These are phyloP conservation scores for Murina feae DNA, from an alignment of 2,113 vertebrate species.

Conservation along the genomic window DNA sequence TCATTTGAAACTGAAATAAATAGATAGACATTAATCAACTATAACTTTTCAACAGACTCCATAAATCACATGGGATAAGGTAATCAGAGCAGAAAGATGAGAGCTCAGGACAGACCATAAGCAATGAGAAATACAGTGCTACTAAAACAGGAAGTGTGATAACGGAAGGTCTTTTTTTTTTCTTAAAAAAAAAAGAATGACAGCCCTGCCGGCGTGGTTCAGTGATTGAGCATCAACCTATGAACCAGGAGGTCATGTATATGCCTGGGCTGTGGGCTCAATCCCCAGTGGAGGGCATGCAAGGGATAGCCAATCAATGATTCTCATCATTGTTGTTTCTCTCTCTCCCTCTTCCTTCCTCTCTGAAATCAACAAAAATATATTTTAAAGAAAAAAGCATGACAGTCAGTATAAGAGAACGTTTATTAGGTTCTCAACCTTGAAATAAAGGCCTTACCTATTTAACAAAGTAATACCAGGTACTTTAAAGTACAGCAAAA, in stretches of 20 bases:
- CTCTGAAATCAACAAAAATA: too few relatives aligned
- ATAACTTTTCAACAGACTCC: background rate
- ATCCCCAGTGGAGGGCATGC: too few relatives aligned
- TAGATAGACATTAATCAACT: background rate
- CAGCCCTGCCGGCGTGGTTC: too few relatives aligned
- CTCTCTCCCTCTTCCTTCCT: too few relatives aligned
- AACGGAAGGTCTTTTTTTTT: background rate
- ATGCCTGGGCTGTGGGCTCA: too few relatives aligned
- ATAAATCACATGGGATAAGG: background rate
- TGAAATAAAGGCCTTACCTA: background rate
- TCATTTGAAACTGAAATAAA: constrained; percentile 18
- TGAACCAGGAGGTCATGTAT: too few relatives aligned
- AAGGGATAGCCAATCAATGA: too few relatives aligned
- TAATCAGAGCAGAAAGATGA: background rate
- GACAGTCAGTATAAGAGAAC: background rate
- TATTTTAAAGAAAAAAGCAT: background rate
- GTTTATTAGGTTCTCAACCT: background rate
- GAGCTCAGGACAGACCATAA: background rate
- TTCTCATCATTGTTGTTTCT: too few relatives aligned
- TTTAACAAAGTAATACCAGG: background rate
- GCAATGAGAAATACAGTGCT: background rate
- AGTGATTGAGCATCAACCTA: too few relatives aligned
- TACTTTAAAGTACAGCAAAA: too few relatives aligned
- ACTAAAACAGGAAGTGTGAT: background rate
- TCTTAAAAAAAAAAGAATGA: background rate